Percentiles rank a stretch among this genome's conserved stretches.
These are phyloP conservation scores for Cataglyphis livida DNA, from an alignment of 2,888 invertebrate genomes.

Conservation along the genomic window DNA sequence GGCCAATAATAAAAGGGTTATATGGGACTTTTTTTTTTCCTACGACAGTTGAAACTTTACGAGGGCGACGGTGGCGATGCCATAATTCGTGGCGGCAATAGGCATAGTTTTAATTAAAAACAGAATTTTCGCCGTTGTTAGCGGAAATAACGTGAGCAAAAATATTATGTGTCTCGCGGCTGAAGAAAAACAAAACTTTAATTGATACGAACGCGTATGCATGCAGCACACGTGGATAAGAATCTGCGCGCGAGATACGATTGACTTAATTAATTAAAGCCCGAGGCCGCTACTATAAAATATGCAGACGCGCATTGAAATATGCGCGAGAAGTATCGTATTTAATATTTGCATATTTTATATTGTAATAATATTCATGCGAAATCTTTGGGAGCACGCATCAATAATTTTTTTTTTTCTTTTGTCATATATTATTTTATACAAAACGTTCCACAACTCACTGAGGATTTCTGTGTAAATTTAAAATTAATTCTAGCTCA, in stretches of 20 bases:
- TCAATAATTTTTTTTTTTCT: background rate
- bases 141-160: slow-evolving; percentile 40
- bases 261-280: slow-evolving; percentile 46
- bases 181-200: slow-evolving; percentile 53
- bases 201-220: slow-evolving; percentile 42
- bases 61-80: slow-evolving; percentile 11
- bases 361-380: slow-evolving; percentile 19
- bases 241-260: slow-evolving; percentile 35
- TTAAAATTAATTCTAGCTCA: background rate
- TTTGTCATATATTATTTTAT: background rate
- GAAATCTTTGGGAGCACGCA: background rate
- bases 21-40: slow-evolving; percentile 48
- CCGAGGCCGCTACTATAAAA: slow-evolving; percentile 11
- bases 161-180: slow-evolving; percentile 44
- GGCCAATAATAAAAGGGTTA: slow-evolving; percentile 55
- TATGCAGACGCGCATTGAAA: slow-evolving; percentile 13
- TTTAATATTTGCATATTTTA: slow-evolving; percentile 42
- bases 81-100: slow-evolving; percentile 51
- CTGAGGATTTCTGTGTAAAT: background rate
- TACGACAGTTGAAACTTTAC: slow-evolving; percentile 29
- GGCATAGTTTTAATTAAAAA: slow-evolving; percentile 56
- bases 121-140: slow-evolving; percentile 28
- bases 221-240: slow-evolving; percentile 23
- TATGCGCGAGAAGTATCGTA: slow-evolving; percentile 13
- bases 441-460: background rate